Conservation (phyloP, 2,888 invertebrate species). For the Euplexia lucipara region DNA sequence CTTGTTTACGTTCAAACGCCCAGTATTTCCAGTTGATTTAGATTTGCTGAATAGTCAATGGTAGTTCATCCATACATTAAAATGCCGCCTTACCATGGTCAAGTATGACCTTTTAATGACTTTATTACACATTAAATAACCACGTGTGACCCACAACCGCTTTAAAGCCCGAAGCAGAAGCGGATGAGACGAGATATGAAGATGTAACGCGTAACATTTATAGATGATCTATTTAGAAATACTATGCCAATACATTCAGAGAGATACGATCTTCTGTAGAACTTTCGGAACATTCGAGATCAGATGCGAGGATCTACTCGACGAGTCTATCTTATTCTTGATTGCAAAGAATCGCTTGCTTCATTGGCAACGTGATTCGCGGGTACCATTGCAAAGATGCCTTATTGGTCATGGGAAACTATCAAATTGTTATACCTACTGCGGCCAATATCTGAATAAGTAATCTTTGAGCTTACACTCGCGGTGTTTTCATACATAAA, state of each 20-base stretch:
- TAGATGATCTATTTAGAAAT: slow-evolving; percentile 44
- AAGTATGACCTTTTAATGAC: slow-evolving; percentile 24
- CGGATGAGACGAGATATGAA: slow-evolving; percentile 15
- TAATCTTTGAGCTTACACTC: slow-evolving; percentile 38
- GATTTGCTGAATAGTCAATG: slow-evolving; percentile 2
- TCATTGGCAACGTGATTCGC: slow-evolving; percentile 68
- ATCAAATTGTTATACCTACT: slow-evolving; percentile 47
- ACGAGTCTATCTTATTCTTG: slow-evolving; percentile 53
- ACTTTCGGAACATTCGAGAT: slow-evolving; percentile 54
- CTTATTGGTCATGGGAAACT: slow-evolving; percentile 78
- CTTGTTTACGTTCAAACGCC: neutral
- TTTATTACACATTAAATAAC: slow-evolving; percentile 26
- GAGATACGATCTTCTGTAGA: slow-evolving; percentile 50
- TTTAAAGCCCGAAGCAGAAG: slow-evolving; percentile 29
- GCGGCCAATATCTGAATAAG: slow-evolving; percentile 60
- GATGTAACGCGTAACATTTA: slow-evolving; percentile 25
- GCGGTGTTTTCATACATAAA: slow-evolving; percentile 16
- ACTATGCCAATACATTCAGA: slow-evolving; percentile 47
- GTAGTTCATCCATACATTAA: slow-evolving; percentile 8
- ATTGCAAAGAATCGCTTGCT: slow-evolving; percentile 67
- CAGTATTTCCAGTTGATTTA: neutral
- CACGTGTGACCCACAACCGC: slow-evolving; percentile 34
- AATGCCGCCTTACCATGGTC: slow-evolving; percentile 22
- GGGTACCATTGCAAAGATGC: slow-evolving; percentile 65
- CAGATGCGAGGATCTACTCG: slow-evolving; percentile 44